Percentiles rank a stretch among this genome's conserved stretches.
phyloP scores from a whole-genome alignment of 2,888 invertebrate genomes.

The Amiota mariae region DNA sequence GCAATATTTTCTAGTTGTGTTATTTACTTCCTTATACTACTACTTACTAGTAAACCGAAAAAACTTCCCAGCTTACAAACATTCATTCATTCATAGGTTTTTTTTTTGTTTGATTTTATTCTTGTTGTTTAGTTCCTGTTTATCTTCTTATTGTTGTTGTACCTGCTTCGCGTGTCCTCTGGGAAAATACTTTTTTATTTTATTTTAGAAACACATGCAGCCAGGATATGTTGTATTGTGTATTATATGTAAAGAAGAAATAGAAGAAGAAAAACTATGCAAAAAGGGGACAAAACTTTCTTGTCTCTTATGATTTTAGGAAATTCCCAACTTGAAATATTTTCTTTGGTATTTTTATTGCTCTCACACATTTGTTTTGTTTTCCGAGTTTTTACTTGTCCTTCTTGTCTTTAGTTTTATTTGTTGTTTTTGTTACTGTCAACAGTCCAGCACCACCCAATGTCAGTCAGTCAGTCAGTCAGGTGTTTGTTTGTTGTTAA shows the following conservation, averaged over 20 bases:
- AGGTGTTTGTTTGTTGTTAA: conserved; percentile 57
- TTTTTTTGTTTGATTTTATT: conserved; percentile 8
- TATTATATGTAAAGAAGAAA: conserved; percentile 7
- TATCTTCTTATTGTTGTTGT: conserved; percentile 30
- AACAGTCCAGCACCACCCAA: conserved; percentile 30
- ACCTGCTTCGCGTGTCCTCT: conserved; percentile 51
- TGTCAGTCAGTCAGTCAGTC: conserved; percentile 50
- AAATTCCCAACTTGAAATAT: conserved; percentile 21
- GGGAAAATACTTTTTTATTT: conserved; percentile 50
- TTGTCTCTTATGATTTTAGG: conserved; percentile 6
- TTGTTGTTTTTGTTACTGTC: conserved; percentile 9
- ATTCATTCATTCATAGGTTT: too few relatives aligned
- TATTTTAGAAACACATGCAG: not conserved
- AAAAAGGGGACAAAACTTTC: conserved; percentile 24
- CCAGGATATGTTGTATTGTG: conserved; percentile 11
- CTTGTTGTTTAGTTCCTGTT: too few relatives aligned
- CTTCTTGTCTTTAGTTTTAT: conserved; percentile 25
- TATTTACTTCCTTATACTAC: too few relatives aligned
- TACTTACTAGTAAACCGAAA: too few relatives aligned
- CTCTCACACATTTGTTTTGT: conserved; percentile 31
- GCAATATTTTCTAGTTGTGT: too few relatives aligned
- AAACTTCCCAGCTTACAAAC: conserved; percentile 4
- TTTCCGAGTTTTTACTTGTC: not conserved
- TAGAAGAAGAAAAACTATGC: conserved; percentile 3
- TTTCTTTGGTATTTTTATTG: conserved; percentile 25